phyloP scores from a whole-genome alignment of 1,140 invertebrate genomes.

The Zaprionus ghesquierei region DNA sequence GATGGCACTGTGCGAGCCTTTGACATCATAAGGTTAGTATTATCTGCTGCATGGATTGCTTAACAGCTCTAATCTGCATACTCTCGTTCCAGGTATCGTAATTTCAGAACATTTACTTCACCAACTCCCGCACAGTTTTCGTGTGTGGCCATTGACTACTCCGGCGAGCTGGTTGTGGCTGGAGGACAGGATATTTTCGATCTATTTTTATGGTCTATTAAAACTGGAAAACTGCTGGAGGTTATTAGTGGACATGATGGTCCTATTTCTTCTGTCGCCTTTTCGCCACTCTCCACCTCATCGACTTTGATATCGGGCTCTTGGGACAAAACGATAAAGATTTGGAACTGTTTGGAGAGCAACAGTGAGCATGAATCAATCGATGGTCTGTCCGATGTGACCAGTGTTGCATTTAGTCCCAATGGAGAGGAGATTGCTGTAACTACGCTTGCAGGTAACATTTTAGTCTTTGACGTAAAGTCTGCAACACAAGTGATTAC shows the following conservation, averaged over 20 bases:
- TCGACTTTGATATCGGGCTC: conserved; percentile 92
- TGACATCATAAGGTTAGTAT: conserved; percentile 89
- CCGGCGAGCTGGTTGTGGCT: conserved; percentile 95
- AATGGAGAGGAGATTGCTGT: conserved; percentile 96
- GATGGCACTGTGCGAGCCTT: conserved; percentile 98
- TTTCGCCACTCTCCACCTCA: conserved; percentile 89
- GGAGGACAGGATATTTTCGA: conserved; percentile 97
- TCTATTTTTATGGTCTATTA: conserved; percentile 97
- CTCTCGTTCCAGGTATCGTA: conserved; percentile 89
- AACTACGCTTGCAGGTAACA: conserved; percentile 94
- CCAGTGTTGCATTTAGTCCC: conserved; percentile 92
- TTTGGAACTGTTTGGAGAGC: conserved; percentile 94
- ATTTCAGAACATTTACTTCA: conserved; percentile 97
- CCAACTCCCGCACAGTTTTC: conserved; percentile 95
- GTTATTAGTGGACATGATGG: conserved; percentile 96
- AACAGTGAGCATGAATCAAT: conserved; percentile 93
- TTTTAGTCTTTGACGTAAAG: conserved; percentile 91
- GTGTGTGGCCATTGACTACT: conserved; percentile 94
- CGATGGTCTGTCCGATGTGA: conserved; percentile 90
- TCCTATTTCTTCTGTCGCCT: conserved; percentile 92
- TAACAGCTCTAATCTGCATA: background rate
- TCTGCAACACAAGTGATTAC: conserved; percentile 88
- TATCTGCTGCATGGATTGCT: background rate
- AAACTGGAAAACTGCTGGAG: conserved; percentile 94
- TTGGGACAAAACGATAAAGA: conserved; percentile 96